A percentile compares a stretch with the other conserved stretches of the same genome.
Evolutionary conservation across 2,113 vertebrate genomes (phyloP).

Genomic region (Aramus guarauna): DNA sequence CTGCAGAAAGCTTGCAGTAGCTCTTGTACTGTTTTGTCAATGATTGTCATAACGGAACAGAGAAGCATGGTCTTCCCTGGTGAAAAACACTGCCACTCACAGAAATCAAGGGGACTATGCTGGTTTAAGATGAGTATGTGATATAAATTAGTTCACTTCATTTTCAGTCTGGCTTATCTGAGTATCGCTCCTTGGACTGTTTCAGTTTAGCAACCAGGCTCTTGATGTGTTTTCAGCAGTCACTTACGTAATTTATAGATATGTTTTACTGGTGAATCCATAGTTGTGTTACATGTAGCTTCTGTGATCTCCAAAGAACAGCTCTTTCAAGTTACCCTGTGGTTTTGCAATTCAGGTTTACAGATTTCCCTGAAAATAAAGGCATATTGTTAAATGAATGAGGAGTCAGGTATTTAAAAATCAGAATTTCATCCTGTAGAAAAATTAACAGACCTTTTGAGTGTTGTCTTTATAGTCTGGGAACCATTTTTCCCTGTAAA

Average conservation of each 20-base stretch:
- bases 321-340: slow-evolving; percentile 8
- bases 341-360: slow-evolving; percentile 28
- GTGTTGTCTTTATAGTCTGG: slow-evolving; percentile 2
- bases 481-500: neutral
- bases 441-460: slow-evolving; percentile 49
- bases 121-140: neutral
- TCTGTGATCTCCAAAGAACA: neutral
- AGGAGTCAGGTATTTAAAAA: neutral
- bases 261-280: neutral
- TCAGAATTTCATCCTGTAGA: neutral
- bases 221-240: neutral
- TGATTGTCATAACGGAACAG: neutral
- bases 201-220: neutral
- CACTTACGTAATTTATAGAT: neutral
- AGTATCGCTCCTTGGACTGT: neutral
- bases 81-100: neutral
- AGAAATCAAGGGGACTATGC: neutral
- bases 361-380: slow-evolving; percentile 35
- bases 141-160: neutral
- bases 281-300: neutral
- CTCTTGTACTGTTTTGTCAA: neutral
- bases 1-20: neutral
- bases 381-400: slow-evolving; percentile 20
- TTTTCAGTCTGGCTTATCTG: neutral
- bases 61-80: neutral